phyloP scores from a whole-genome alignment of 2,888 invertebrate species.

The Aphrophora alni region DNA sequence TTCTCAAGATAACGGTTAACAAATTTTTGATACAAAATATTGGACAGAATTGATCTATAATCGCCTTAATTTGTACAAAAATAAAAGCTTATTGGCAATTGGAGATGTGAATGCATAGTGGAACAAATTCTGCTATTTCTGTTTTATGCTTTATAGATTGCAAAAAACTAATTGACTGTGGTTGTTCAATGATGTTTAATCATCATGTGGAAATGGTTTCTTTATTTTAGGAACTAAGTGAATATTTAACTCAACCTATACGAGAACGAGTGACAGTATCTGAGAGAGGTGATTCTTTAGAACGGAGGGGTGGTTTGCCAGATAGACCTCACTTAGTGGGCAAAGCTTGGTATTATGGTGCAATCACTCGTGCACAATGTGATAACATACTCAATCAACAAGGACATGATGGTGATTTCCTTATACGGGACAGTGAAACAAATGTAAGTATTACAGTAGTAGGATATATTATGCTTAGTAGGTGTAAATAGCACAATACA shows the following conservation, averaged over 20 bases:
- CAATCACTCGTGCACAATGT: conserved; percentile 94
- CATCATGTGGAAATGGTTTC: too few species aligned
- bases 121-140: too few species aligned
- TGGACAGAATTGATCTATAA: too few species aligned
- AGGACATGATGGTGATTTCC: conserved; percentile 97
- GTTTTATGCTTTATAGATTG: too few species aligned
- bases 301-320: conserved; percentile 56
- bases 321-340: conserved; percentile 76
- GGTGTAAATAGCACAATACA: too few species aligned
- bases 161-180: too few species aligned
- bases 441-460: conserved; percentile 89
- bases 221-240: conserved; percentile 75
- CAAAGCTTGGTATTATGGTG: conserved; percentile 97
- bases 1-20: too few species aligned
- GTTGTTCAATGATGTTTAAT: too few species aligned
- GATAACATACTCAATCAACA: conserved; percentile 94
- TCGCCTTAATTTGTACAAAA: too few species aligned
- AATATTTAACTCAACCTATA: conserved; percentile 86
- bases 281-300: conserved; percentile 61
- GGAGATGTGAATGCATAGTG: too few species aligned
- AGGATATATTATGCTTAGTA: background rate
- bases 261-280: conserved; percentile 62
- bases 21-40: too few species aligned
- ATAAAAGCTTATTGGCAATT: too few species aligned
- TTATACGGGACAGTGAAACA: conserved; percentile 98